Percentiles rank a stretch among this genome's conserved stretches.
phyloP scores from a whole-genome alignment of 1,140 invertebrate species.

The Zophobas morio region DNA sequence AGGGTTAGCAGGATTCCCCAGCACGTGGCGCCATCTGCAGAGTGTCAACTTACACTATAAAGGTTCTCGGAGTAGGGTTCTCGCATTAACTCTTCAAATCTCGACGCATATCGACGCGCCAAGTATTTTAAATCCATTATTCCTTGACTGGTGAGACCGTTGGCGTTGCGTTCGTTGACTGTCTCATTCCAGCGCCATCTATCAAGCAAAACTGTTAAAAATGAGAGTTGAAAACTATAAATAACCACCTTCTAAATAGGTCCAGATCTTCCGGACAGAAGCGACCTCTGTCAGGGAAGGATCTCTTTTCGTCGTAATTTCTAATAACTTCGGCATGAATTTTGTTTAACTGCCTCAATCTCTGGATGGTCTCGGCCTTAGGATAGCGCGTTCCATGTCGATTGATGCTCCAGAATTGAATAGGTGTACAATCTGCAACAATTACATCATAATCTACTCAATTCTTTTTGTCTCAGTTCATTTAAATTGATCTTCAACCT shows the following conservation, averaged over 20 bases:
- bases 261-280: constrained; percentile 74
- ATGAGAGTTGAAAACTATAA: constrained; percentile 5
- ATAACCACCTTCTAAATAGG: constrained; percentile 68
- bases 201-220: constrained; percentile 31
- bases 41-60: constrained; percentile 63
- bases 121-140: constrained; percentile 74
- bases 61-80: constrained; percentile 65
- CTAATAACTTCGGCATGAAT: constrained; percentile 72
- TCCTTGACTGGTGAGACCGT: constrained; percentile 73
- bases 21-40: constrained; percentile 3
- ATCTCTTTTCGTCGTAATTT: constrained; percentile 70
- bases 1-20: neutral
- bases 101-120: constrained; percentile 73
- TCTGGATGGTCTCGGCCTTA: constrained; percentile 69
- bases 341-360: constrained; percentile 69
- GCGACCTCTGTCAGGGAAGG: constrained; percentile 67
- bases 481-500: constrained; percentile 33
- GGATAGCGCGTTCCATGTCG: constrained; percentile 78
- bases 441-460: constrained; percentile 24
- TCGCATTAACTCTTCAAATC: constrained; percentile 71
- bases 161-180: constrained; percentile 72
- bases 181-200: constrained; percentile 74
- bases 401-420: constrained; percentile 76
- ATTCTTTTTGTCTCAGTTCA: constrained; percentile 15
- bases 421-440: constrained; percentile 72